phyloP scores from a whole-genome alignment of 1,140 invertebrate species.

The Neomicropteryx cornuta region DNA sequence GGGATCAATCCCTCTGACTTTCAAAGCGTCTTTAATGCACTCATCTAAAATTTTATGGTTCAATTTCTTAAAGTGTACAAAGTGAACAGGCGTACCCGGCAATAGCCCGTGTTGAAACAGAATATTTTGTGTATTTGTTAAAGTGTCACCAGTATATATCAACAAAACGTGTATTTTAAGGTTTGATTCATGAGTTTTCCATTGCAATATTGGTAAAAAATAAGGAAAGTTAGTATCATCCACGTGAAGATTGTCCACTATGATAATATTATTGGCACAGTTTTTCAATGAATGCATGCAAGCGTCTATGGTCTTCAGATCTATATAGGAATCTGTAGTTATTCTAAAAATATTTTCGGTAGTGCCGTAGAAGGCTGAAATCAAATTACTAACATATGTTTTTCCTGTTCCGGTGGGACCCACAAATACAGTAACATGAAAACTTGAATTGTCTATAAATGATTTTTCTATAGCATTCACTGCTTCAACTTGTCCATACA shows the following conservation, averaged over 20 bases:
- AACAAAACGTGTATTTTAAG: conserved; percentile 24
- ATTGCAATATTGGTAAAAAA: conserved; percentile 17
- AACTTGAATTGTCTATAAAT: conserved; percentile 15
- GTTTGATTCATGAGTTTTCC: conserved; percentile 20
- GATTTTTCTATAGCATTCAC: conserved; percentile 18
- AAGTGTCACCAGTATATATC: conserved; percentile 23
- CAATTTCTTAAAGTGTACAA: conserved; percentile 26
- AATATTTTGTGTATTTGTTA: conserved; percentile 17
- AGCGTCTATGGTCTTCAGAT: conserved; percentile 19
- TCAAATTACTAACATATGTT: conserved; percentile 23
- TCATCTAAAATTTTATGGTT: conserved; percentile 19
- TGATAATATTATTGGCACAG: conserved; percentile 22
- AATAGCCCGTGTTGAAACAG: conserved; percentile 17
- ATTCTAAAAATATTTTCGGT: conserved; percentile 29
- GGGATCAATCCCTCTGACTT: conserved; percentile 10
- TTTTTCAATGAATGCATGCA: conserved; percentile 21
- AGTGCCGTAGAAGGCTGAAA: conserved; percentile 20
- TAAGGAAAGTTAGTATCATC: conserved; percentile 18
- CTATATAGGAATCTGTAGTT: conserved; percentile 23
- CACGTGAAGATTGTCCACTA: conserved; percentile 26
- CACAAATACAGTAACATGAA: conserved; percentile 27
- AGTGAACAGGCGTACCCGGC: conserved; percentile 18
- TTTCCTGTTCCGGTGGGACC: conserved; percentile 34
- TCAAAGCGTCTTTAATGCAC: conserved; percentile 26
- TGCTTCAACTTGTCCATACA: conserved; percentile 28